phyloP scores from a whole-genome alignment of 92 coral and sea anemone species.

The Anthopleura xanthogrammica region DNA sequence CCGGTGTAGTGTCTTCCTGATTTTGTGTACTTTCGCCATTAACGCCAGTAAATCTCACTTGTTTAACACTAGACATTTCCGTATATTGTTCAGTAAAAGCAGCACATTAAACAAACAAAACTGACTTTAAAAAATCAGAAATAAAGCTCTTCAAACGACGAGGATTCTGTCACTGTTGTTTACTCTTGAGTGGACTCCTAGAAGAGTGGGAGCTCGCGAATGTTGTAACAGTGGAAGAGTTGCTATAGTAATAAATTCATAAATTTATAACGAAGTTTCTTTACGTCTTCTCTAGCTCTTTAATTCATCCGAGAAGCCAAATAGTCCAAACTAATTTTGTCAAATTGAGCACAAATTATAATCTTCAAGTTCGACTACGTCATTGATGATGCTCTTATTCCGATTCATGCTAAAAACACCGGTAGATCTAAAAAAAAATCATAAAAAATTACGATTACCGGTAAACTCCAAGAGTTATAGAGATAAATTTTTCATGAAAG shows the following conservation, averaged over 20 bases:
- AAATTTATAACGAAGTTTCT: conserved; percentile 29
- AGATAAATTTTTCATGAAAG: neutral
- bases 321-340: neutral
- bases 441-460: neutral
- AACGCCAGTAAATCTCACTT: conserved; percentile 50
- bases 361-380: neutral
- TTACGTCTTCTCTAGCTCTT: neutral
- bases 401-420: neutral
- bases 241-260: conserved; percentile 34
- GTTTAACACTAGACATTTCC: conserved; percentile 30
- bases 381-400: neutral
- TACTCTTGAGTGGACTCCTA: neutral
- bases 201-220: neutral
- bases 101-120: neutral
- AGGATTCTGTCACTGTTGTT: neutral
- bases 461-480: neutral
- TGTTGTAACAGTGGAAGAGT: conserved; percentile 1
- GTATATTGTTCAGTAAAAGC: neutral
- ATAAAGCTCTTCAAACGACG: neutral
- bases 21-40: neutral
- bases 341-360: neutral
- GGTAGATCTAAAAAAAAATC: neutral
- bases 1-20: conserved; percentile 1
- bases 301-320: neutral
- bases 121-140: neutral